phyloP scores from a whole-genome alignment of 2,888 invertebrate genomes.

The Lepidocyrtoides sp. region DNA sequence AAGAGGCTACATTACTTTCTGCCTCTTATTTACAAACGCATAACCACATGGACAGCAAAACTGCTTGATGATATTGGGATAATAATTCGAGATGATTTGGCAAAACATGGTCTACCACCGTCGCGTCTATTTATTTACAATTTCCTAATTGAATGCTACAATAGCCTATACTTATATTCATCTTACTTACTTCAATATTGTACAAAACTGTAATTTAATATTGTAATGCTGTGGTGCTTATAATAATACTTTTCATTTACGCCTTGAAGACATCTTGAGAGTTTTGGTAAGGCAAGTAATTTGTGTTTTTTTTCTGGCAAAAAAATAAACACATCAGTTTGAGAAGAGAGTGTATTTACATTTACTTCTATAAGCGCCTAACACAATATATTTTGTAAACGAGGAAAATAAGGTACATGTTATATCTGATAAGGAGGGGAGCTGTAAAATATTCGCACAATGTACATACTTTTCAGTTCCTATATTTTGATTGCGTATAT shows the following conservation, averaged over 20 bases:
- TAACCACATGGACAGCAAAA: too few species aligned
- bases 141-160: not conserved
- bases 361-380: too few species aligned
- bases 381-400: constrained; percentile 3
- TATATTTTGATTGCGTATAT: not conserved
- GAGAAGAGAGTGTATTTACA: too few species aligned
- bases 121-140: not conserved
- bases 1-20: too few species aligned
- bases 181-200: not conserved
- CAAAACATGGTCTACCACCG: not conserved
- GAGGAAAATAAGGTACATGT: constrained; percentile 42
- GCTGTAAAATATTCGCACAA: constrained; percentile 37
- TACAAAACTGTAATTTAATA: not conserved
- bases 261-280: not conserved
- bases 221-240: not conserved
- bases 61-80: too few species aligned
- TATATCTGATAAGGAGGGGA: constrained; percentile 43
- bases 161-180: not conserved
- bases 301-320: not conserved
- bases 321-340: too few species aligned
- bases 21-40: too few species aligned
- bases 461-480: not conserved
- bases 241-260: constrained; percentile 29
- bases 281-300: constrained; percentile 1
- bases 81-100: not conserved